Conservation (phyloP, 2,113 vertebrate genomes). For the Misgurnus mizolepis region DNA sequence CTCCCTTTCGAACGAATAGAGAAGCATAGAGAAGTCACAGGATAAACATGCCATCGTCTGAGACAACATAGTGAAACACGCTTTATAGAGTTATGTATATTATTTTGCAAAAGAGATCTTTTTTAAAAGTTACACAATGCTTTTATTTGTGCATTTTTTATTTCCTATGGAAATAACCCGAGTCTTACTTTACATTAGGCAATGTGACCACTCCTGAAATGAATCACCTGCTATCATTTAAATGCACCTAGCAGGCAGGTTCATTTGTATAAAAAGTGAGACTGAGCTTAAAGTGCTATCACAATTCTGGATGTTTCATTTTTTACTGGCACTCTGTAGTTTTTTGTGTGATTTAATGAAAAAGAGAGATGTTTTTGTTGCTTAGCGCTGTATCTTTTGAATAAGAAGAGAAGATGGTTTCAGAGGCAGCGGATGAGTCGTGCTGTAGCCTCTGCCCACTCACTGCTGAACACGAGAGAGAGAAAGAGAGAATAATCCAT, state of each 20-base stretch:
- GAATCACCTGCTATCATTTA: not conserved
- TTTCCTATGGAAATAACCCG: not conserved
- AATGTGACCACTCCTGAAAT: slow-evolving; percentile 1
- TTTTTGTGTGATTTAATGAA: slow-evolving; percentile 1
- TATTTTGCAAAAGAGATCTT: too few species aligned
- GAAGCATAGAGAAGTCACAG: not conserved
- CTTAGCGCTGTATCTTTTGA: slow-evolving; percentile 31
- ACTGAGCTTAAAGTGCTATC: not conserved
- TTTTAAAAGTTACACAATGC: too few species aligned
- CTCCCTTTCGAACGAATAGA: too few species aligned
- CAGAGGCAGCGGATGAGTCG: slow-evolving; percentile 49
- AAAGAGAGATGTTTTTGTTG: slow-evolving; percentile 5
- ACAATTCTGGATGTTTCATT: not conserved
- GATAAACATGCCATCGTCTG: too few species aligned
- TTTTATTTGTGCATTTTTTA: not conserved
- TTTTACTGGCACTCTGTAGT: not conserved
- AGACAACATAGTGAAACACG: too few species aligned
- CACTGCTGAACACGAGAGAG: slow-evolving; percentile 24
- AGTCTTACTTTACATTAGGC: not conserved
- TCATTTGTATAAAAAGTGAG: not conserved
- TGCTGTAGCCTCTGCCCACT: slow-evolving; percentile 54
- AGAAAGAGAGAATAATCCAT: slow-evolving; percentile 24
- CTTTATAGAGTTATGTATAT: too few species aligned
- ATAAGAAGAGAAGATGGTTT: slow-evolving; percentile 52
- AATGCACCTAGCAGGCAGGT: not conserved